Evolutionary conservation across 1,140 invertebrate species (phyloP), one percentile per base, ranked within the genome.

Genomic region (Zaprionus africanus): DNA sequence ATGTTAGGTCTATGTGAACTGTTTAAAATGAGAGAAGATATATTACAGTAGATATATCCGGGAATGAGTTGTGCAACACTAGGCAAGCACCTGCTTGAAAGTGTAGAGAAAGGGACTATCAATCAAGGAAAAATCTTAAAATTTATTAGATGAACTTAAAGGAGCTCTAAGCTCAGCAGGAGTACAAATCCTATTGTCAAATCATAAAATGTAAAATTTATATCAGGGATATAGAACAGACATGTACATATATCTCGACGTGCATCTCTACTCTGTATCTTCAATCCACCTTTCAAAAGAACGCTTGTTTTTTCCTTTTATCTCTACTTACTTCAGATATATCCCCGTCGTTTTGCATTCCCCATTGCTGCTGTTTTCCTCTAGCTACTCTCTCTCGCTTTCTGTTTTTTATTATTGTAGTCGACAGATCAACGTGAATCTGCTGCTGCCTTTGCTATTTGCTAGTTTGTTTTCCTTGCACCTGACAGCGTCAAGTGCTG

Each of bases 381-480:
- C 9, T 7, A 5, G 24, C 5, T 24, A n/a, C n/a, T 15, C 34
- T 59, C 24, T n/a, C 13, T 2, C 36, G 22, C 1, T 56, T 9
- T 38, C 12, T 28, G 15, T 58, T 69, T 61, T 31, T 26, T 57
- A 22, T 75, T 70, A 75, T 75, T 70, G 59, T 38, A 41, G 54
- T 53, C 59, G 54, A 63, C 66, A 71, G 31, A 26, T 67, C 38
- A 15, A 41, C 19, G 26, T 26, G 38, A 56, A 68, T 61, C 65
- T 56, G 28, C 49, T n/a, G 58, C 58, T 26, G 36, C 54, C 61
- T 68, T 68, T 26, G 41, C 49, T 67, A 75, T 74, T 74, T 74
- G 71, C 38, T 76, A 76, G 74, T 76, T 76, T 76, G 41, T 60
- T 71, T 59, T 46, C 43, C 61, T 61, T 72, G 57, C 74, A 77